Evolutionary conservation across 2,888 invertebrate genomes (phyloP), one percentile per base, ranked within the genome.

Genomic region (Chesias legatella): DNA sequence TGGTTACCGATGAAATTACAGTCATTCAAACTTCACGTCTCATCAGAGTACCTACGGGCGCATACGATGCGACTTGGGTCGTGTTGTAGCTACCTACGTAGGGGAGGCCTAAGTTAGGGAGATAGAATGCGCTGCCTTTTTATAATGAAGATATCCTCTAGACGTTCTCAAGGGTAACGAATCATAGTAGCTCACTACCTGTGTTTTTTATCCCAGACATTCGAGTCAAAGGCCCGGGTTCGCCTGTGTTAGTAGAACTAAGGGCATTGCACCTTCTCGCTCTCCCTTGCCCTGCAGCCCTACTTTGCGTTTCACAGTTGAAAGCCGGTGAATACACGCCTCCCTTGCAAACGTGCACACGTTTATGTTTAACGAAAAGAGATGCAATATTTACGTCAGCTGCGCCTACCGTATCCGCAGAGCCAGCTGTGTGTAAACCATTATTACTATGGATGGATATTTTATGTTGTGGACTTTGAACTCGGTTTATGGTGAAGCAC

Each of bases 231-330:
- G 78, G 68, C 76, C 80, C 74, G 60, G 82, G 73, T 76, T 73
- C 73, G 69, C 74, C 77, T 63, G 64, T 67, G 73, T 77, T 77
- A 74, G 78, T 65, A 67, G 68, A 73, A 68, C 74, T 75, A 77
- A 84, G 88, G 86, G 84, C 88, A 85, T 73, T 85, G 85, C 80
- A 75, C 88, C 82, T 80, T 75, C 68, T 73, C 77, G 78, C 73
- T 81, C 83, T 84, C 85, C 85, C 84, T 83, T 83, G 78, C 84
- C 81, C 83, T 83, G 82, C 73, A 85, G 85, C 86, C 86, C 86
- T 84, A 85, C 80, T 79, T 88, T 81, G 67, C 66, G 65, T 78
- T 80, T 78, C 62, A 60, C 63, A 76, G 77, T 60, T 58, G 81
- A 70, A 79, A 73, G 69, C 67, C 67, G 63, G 61, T 56, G 78